These are phyloP conservation scores for Herpetotheres cachinnans DNA, from an alignment of 2,113 vertebrate genomes.

Conservation along the genomic window DNA sequence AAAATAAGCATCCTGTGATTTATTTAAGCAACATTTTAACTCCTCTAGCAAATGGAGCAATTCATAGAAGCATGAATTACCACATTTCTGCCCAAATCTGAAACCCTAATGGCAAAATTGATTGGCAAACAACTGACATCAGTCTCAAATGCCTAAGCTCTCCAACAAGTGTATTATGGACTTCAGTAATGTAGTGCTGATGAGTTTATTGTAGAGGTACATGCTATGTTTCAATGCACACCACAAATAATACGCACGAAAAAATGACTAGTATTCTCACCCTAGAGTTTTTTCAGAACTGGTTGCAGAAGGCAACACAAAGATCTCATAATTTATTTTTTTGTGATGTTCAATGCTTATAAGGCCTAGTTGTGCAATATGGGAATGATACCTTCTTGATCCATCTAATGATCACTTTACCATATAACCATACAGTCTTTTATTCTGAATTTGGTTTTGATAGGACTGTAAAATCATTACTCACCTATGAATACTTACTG, in stretches of 20 bases:
- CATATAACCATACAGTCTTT: neutral
- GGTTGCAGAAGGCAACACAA: neutral
- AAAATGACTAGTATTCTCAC: neutral
- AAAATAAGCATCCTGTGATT: neutral
- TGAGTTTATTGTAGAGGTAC: neutral
- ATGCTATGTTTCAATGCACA: neutral
- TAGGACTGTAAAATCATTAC: neutral
- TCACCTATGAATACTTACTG: neutral
- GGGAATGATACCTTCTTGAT: neutral
- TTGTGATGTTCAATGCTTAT: neutral
- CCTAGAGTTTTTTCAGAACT: neutral
- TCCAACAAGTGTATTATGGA: neutral
- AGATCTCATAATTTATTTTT: neutral
- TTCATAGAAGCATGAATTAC: neutral
- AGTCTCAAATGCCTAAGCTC: neutral
- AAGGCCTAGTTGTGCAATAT: neutral
- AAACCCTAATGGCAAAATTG: neutral
- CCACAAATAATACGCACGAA: neutral
- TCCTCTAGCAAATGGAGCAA: neutral
- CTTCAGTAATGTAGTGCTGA: neutral
- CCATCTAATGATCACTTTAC: neutral
- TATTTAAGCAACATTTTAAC: neutral
- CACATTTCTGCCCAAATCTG: neutral
- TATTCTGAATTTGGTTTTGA: neutral
- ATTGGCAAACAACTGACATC: neutral